Percentiles rank a stretch among this genome's conserved stretches.
These are phyloP conservation scores for Latheticus oryzae DNA, from an alignment of 2,888 invertebrate species.

Conservation along the genomic window DNA sequence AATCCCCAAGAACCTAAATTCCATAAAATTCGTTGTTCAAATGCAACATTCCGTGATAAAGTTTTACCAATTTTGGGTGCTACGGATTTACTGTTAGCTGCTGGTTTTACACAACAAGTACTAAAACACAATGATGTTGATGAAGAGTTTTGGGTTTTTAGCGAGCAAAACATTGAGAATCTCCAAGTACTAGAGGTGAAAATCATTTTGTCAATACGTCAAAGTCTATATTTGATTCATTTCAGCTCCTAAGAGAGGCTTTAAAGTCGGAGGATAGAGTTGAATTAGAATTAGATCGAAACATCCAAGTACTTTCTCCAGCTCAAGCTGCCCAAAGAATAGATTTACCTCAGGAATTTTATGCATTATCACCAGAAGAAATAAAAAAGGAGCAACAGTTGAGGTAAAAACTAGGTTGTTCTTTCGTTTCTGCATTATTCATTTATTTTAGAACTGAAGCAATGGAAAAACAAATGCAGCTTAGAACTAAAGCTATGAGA, in stretches of 20 bases:
- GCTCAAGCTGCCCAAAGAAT: constrained; percentile 76
- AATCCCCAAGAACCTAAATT: constrained; percentile 91
- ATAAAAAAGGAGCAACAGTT: constrained; percentile 83
- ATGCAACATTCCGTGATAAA: constrained; percentile 82
- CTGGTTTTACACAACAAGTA: constrained; percentile 79
- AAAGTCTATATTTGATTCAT: too few relatives aligned
- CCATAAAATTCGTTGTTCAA: constrained; percentile 87
- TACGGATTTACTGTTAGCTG: constrained; percentile 82
- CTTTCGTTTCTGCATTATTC: too few relatives aligned
- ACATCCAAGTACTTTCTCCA: constrained; percentile 84
- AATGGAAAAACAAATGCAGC: constrained; percentile 82
- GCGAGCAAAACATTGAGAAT: constrained; percentile 69
- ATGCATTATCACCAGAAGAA: constrained; percentile 83
- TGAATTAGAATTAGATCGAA: constrained; percentile 85
- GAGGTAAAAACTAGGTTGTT: constrained; percentile 70
- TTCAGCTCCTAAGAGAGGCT: constrained; percentile 79
- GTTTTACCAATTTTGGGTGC: constrained; percentile 85
- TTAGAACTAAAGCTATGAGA: constrained; percentile 95
- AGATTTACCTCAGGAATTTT: constrained; percentile 87
- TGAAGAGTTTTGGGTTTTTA: constrained; percentile 78
- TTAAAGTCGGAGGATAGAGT: constrained; percentile 84
- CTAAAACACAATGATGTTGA: constrained; percentile 70
- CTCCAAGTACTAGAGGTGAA: constrained; percentile 70
- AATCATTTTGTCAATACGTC: constrained; percentile 23
- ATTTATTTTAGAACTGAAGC: constrained; percentile 83